Conservation (phyloP, 2,888 invertebrate species). For the Gymnocheta viridis region DNA sequence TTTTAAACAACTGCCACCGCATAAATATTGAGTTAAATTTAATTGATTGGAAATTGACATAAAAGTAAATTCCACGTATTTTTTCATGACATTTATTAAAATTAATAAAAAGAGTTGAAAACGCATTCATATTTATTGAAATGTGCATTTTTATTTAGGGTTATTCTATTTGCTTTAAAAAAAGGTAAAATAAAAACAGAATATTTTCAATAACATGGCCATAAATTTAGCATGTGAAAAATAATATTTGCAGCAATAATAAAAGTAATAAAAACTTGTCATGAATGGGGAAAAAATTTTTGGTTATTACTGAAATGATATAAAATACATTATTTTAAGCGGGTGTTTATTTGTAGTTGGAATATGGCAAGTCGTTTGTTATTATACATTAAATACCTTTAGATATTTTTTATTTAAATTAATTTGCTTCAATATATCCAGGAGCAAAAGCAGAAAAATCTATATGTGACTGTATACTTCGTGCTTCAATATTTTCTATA, state of each 20-base stretch:
- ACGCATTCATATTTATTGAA: constrained; percentile 26
- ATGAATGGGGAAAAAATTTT: not conserved
- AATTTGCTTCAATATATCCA: no score
- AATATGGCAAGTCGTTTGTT: no score
- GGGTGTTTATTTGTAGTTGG: no score
- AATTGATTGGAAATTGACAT: constrained; percentile 61
- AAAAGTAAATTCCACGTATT: constrained; percentile 15
- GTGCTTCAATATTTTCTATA: no score
- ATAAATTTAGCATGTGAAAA: not conserved
- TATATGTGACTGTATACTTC: no score
- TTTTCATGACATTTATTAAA: constrained; percentile 26
- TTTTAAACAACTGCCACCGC: constrained; percentile 34
- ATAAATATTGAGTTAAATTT: constrained; percentile 54
- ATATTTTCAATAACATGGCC: not conserved
- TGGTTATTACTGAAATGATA: no score
- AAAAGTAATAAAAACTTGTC: not conserved
- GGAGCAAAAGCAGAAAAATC: no score
- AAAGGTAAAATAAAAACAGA: not conserved
- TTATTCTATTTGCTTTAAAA: constrained; percentile 18
- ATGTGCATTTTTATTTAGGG: constrained; percentile 23
- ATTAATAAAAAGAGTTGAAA: constrained; percentile 20
- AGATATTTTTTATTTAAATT: no score
- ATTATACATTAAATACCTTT: no score
- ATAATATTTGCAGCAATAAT: constrained; percentile 14
- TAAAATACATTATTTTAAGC: no score